Evolutionary conservation across 2,888 invertebrate species (phyloP).

Genomic region (Enchytraeus crypticus): DNA sequence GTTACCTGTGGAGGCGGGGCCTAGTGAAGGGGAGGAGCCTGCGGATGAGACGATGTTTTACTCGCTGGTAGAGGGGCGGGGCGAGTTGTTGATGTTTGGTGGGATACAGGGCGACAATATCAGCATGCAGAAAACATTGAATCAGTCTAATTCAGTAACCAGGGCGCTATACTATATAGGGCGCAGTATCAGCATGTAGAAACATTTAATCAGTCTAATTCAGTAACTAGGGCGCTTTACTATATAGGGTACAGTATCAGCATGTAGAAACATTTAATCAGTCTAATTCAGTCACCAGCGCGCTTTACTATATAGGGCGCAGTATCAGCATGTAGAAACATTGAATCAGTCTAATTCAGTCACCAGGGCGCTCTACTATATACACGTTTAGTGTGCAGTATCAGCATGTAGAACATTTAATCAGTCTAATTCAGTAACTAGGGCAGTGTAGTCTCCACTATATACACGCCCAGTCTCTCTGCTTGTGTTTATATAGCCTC

Average conservation of each 20-base stretch:
- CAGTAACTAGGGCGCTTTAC: background rate
- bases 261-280: slow-evolving; percentile 32
- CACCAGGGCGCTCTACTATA: background rate
- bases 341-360: background rate
- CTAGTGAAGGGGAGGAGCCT: slow-evolving; percentile 30
- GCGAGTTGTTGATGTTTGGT: slow-evolving; percentile 90
- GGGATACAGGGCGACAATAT: slow-evolving; percentile 60
- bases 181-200: slow-evolving; percentile 38
- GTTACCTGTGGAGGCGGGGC: slow-evolving; percentile 36
- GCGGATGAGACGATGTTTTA: slow-evolving; percentile 86
- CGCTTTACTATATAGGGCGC: slow-evolving; percentile 27
- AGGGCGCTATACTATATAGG: slow-evolving; percentile 14
- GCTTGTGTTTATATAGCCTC: too few relatives aligned
- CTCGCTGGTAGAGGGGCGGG: slow-evolving; percentile 76
- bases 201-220: slow-evolving; percentile 14
- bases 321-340: slow-evolving; percentile 37
- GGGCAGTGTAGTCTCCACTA: too few relatives aligned
- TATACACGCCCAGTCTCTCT: too few relatives aligned
- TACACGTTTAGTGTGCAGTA: too few relatives aligned
- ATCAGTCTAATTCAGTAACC: background rate
- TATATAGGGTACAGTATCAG: slow-evolving; percentile 34
- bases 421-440: too few relatives aligned
- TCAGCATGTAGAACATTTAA: too few relatives aligned
- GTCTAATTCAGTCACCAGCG: background rate
- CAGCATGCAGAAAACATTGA: slow-evolving; percentile 34